Evolutionary conservation across 2,797 vertebrate genomes (phyloP), one percentile per base, ranked within the genome.

Genomic region (Botia kubotai): DNA sequence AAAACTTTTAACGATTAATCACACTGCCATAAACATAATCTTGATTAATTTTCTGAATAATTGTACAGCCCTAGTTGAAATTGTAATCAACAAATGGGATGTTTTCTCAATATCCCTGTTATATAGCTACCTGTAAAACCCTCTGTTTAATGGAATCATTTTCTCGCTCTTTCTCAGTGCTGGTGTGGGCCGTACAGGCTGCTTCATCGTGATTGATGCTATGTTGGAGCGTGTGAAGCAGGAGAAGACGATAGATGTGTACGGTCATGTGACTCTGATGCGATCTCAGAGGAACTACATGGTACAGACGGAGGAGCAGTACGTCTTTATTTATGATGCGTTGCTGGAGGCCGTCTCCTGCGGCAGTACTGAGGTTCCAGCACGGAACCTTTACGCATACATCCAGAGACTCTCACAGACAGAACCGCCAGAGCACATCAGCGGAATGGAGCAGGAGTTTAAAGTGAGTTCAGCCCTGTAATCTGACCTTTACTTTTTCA

Each of bases 271-370:
- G 91, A 99, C 97, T 50, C 94, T 99, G 91, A 98, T 99, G 97
- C 96, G 98, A 91, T 97, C 98, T 21, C 97, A 99, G 93, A 94
- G 98, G 91, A 99, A 99, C 95, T 99, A 99, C 93, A 99, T 99
- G 98, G 98, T 99, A 88, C 97, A 99, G 88, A 99, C 97, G 12
- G 98, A 99, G 92, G 98, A 99, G 93, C 98, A 99, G 89, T 99
- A 99, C 90, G 95, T 97, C 91, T 99, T 99, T 91, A 98, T 99
- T 89, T 97, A 99, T 0, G 98, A 99, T 76, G 96, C 98, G 0
- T 93, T 99, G 93, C 93, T 97, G 91, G 98, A 99, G 91, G 97
- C 97, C 33, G 96, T 98, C 89, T 96, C 97, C 87, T 99, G 97
- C 88, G 98, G 97, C 89, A 98, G 96, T 96, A 99, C 98, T 0